phyloP scores from a whole-genome alignment of 2,797 vertebrate genomes.

The Arnoldichthys spilopterus region DNA sequence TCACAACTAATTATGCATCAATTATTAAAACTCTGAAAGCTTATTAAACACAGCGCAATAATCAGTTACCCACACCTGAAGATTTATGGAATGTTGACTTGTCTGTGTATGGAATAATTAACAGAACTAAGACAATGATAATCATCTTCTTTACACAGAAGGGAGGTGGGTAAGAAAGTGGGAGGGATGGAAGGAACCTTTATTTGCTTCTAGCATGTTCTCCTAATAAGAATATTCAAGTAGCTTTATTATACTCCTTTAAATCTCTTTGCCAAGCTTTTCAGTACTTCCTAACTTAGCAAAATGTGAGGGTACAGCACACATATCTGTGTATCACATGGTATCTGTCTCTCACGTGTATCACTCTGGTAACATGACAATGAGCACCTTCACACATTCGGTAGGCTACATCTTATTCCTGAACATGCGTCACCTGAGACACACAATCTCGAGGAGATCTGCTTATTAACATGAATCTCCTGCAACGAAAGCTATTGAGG shows the following conservation, averaged over 20 bases:
- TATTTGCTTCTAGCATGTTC: conserved; percentile 25
- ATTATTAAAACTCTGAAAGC: conserved; percentile 66
- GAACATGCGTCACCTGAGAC: conserved; percentile 29
- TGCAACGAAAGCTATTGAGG: conserved; percentile 53
- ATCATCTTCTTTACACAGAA: conserved; percentile 37
- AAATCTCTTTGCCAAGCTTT: conserved; percentile 5
- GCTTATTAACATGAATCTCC: conserved; percentile 58
- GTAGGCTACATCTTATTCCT: conserved; percentile 26
- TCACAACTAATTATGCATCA: conserved; percentile 64
- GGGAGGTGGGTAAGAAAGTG: conserved; percentile 31
- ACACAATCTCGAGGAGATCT: conserved; percentile 52
- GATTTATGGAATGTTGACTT: conserved; percentile 57
- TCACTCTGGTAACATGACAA: conserved; percentile 12
- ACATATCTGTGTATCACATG: conserved; percentile 12
- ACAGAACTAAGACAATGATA: conserved; percentile 50
- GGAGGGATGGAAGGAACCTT: conserved; percentile 13
- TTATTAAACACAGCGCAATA: conserved; percentile 61
- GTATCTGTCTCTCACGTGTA: background rate
- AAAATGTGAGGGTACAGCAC: background rate
- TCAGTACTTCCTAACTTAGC: background rate
- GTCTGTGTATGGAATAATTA: conserved; percentile 54
- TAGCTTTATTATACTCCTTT: background rate
- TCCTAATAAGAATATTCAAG: conserved; percentile 5
- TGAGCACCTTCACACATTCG: conserved; percentile 7
- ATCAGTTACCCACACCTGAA: conserved; percentile 55